Conservation (phyloP, 2,888 invertebrate species). For the Tupiocoris notatus region DNA sequence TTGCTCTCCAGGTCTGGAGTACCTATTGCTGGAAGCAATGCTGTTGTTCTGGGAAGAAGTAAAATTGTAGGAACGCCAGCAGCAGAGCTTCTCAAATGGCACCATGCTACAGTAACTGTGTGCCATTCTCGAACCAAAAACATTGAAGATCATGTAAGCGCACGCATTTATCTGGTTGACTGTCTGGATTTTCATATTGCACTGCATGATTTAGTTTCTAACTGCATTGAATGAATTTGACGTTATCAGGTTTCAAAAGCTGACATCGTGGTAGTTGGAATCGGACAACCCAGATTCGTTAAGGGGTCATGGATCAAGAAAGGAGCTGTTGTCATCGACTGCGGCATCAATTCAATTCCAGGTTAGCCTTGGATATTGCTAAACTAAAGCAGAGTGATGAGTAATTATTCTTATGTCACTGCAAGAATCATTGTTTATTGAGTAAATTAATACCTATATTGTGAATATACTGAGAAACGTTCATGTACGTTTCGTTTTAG, state of each 20-base stretch:
- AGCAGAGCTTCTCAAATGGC: conserved; percentile 91
- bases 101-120: conserved; percentile 93
- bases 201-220: not conserved
- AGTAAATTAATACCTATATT: too few species aligned
- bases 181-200: not conserved
- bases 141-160: conserved; percentile 67
- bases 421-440: too few species aligned
- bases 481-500: too few species aligned
- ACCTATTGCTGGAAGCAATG: conserved; percentile 74
- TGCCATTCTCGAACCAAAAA: conserved; percentile 94
- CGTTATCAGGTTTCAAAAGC: conserved; percentile 66
- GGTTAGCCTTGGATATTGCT: conserved; percentile 21
- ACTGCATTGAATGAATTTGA: not conserved
- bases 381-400: too few species aligned
- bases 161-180: not conserved
- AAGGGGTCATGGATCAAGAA: conserved; percentile 96
- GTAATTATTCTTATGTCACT: too few species aligned
- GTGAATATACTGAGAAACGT: too few species aligned
- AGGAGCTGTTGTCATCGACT: conserved; percentile 97
- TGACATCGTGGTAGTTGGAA: conserved; percentile 95
- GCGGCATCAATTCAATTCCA: conserved; percentile 85
- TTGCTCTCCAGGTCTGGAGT: conserved; percentile 70
- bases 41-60: conserved; percentile 93
- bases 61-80: conserved; percentile 97
- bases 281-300: conserved; percentile 86